phyloP scores from a whole-genome alignment of 2,113 vertebrate species.

The Mustelus asterias region DNA sequence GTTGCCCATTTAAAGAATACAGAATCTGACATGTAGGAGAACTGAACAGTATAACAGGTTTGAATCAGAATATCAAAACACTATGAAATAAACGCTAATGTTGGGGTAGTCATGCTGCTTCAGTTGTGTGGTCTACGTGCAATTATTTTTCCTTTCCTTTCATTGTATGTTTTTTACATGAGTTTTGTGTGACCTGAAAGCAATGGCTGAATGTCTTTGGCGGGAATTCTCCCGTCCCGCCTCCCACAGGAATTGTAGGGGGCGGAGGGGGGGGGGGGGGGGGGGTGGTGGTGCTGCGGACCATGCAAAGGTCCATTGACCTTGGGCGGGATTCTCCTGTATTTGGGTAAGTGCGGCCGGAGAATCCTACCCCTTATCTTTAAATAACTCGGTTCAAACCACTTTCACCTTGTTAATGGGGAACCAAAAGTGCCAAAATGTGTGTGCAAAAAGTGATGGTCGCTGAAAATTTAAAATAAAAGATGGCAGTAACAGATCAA shows the following conservation, averaged over 20 bases:
- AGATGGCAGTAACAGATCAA: neutral
- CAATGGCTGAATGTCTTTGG: neutral
- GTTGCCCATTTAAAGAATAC: neutral
- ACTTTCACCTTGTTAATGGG: neutral
- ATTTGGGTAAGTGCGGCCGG: too few species aligned
- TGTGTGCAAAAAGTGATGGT: neutral
- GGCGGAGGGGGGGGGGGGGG: too few species aligned
- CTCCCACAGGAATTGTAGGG: too few species aligned
- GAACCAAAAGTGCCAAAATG: neutral
- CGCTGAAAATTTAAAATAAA: neutral
- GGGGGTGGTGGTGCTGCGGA: too few species aligned
- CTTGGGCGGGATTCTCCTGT: too few species aligned
- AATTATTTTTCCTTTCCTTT: neutral
- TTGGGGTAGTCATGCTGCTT: neutral
- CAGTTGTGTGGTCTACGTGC: neutral
- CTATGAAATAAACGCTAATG: neutral
- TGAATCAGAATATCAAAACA: neutral
- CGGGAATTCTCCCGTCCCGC: too few species aligned
- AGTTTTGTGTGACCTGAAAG: neutral
- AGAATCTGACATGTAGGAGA: neutral
- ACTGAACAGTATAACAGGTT: too few species aligned
- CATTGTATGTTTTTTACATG: neutral
- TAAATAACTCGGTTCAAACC: neutral
- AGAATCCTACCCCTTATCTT: neutral
- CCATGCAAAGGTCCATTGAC: too few species aligned